Conservation (phyloP, 2,888 invertebrate genomes). For the Pachydiplax longipennis region DNA sequence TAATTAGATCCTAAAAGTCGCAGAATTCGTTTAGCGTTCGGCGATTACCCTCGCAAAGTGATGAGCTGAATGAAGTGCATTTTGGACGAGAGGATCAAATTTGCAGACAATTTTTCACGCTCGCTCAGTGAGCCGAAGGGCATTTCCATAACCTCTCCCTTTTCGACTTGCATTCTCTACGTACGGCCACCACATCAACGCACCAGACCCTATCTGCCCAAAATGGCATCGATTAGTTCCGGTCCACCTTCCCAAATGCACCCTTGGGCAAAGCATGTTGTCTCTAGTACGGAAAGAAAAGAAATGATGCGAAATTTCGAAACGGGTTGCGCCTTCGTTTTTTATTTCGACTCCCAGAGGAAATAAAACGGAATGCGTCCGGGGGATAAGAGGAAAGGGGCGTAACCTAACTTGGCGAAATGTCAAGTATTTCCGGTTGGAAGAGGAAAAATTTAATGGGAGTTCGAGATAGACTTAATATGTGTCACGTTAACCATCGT, state of each 20-base stretch:
- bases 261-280: slow-evolving; percentile 6
- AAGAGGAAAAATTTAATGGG: no score
- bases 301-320: neutral
- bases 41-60: no score
- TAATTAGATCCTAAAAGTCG: no score
- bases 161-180: neutral
- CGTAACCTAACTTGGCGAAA: neutral
- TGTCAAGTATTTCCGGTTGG: neutral
- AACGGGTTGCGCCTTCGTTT: neutral
- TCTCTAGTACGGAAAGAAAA: neutral
- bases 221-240: slow-evolving; percentile 1
- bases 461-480: no score
- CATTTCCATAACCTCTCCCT: neutral
- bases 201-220: neutral
- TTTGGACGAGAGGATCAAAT: no score
- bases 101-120: no score
- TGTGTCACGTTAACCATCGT: no score
- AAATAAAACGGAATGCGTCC: neutral
- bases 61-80: no score
- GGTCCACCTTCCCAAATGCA: neutral
- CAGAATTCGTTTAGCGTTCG: no score
- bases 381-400: neutral
- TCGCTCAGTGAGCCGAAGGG: no score
- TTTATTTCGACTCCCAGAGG: neutral
- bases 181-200: neutral